Evolutionary conservation across 2,113 vertebrate genomes (phyloP), one percentile per base, ranked within the genome.

Genomic region (Phyllopteryx taeniolatus): DNA sequence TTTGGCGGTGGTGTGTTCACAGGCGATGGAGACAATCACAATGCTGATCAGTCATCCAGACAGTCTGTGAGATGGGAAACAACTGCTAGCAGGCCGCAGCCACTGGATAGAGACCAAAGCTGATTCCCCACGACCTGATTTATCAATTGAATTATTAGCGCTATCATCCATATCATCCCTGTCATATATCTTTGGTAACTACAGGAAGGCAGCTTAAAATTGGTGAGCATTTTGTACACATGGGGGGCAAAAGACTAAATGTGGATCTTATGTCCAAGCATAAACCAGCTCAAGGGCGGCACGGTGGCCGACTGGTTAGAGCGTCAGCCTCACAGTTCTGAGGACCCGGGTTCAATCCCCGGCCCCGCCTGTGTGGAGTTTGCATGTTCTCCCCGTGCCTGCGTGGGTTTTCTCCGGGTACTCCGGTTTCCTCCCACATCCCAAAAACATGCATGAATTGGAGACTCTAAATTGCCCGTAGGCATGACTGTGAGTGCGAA

Each of bases 31-130:
- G 79, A 84, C 85, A 83, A 90, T 84, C 87, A 85, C 83, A 82
- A 83, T 71, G 78, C 83, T 86, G 83, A 91, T 91, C 90, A 87
- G 85, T 92, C 90, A 89, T 89, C 86, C 85, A 87, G 85, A 89
- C 88, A 89, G 87, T 77, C 79, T 70, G 67, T 51, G 84, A 83
- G 82, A 89, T 87, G 87, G 89, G 88, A 87, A 89, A 87, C 75
- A 84, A 88, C 85, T 85, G 86, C 85, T 85, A 35, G 86, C 69
- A 65, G 86, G 88, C 63, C 79, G 81, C 78, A 85, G 84, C 83
- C 82, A 80, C 79, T 85, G 84, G 89, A 90, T 90, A 88, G 87
- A 88, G 84, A 91, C 90, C 89, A 83, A 82, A 82, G 78, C 76
- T 80, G 88, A 88, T 87, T 90, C 74, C 77, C 70, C 76, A 81